These are phyloP conservation scores for Apis florea DNA, from an alignment of 1,140 invertebrate species.

Conservation along the genomic window DNA sequence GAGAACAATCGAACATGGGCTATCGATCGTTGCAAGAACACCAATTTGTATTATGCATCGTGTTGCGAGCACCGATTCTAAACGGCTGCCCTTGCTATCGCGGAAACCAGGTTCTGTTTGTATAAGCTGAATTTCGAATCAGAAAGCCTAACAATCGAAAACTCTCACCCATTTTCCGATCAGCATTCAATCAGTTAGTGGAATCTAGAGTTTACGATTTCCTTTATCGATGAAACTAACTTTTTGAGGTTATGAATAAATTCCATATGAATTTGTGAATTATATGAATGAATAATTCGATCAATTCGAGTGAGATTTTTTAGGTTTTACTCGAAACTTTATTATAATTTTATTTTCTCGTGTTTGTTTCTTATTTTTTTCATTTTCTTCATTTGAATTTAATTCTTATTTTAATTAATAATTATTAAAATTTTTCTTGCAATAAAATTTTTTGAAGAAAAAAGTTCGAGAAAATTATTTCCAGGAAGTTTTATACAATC, in stretches of 20 bases:
- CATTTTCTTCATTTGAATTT: too few relatives aligned
- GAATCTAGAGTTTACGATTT: not conserved
- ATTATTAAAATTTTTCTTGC: too few relatives aligned
- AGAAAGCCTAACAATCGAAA: conserved; percentile 12
- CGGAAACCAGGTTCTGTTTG: conserved; percentile 20
- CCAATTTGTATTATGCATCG: conserved; percentile 49
- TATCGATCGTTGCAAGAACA: conserved; percentile 48
- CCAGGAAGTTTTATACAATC: not conserved
- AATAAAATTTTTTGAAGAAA: not conserved
- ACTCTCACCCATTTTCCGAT: not conserved
- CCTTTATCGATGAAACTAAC: not conserved
- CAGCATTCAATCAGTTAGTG: not conserved
- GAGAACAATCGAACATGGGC: conserved; percentile 26
- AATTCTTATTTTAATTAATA: too few relatives aligned
- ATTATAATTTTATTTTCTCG: too few relatives aligned
- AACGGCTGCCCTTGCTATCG: not conserved
- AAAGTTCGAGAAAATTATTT: not conserved
- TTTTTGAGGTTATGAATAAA: not conserved
- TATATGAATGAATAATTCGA: not conserved
- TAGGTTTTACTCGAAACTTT: too few relatives aligned
- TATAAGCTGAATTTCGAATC: conserved; percentile 20
- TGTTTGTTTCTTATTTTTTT: too few relatives aligned
- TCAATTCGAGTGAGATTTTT: not conserved
- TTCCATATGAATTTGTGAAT: not conserved
- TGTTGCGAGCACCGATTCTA: conserved; percentile 24